Conservation (phyloP, 2,113 vertebrate species). For the Pteruthius melanotis region DNA sequence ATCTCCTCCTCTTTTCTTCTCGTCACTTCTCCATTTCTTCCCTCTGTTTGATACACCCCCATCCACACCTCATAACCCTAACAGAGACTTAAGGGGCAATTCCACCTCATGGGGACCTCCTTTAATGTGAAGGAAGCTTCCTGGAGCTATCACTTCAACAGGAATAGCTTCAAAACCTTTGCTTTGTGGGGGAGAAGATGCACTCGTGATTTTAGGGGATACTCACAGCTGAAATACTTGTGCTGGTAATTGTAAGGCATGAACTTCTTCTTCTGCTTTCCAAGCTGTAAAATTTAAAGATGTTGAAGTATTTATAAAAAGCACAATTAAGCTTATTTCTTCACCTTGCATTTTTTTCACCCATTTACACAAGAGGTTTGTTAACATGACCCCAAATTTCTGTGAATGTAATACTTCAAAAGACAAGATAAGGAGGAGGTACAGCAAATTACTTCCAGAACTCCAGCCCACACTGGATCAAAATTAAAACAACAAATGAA, state of each 20-base stretch:
- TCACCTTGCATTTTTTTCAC: not conserved
- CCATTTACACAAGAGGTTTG: not conserved
- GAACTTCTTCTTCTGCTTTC: constrained; percentile 80
- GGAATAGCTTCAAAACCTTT: not conserved
- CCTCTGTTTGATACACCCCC: not conserved
- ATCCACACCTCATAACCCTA: not conserved
- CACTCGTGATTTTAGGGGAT: not conserved
- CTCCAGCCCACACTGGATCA: not conserved
- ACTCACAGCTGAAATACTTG: constrained; percentile 81
- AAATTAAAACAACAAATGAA: not conserved
- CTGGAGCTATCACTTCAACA: not conserved
- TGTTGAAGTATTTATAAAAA: not conserved
- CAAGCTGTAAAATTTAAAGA: constrained; percentile 70
- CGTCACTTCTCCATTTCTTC: not conserved
- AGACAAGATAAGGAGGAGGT: not conserved
- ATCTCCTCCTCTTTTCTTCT: not conserved
- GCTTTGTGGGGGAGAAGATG: not conserved
- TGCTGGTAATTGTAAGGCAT: constrained; percentile 85
- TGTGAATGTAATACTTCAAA: not conserved
- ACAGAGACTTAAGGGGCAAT: not conserved
- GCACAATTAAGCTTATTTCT: not conserved
- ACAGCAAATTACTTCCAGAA: not conserved
- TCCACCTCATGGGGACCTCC: not conserved
- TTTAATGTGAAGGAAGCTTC: not conserved
- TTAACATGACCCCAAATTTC: not conserved